phyloP scores from a whole-genome alignment of 2,888 invertebrate genomes.

The Standfussiana lucernea region DNA sequence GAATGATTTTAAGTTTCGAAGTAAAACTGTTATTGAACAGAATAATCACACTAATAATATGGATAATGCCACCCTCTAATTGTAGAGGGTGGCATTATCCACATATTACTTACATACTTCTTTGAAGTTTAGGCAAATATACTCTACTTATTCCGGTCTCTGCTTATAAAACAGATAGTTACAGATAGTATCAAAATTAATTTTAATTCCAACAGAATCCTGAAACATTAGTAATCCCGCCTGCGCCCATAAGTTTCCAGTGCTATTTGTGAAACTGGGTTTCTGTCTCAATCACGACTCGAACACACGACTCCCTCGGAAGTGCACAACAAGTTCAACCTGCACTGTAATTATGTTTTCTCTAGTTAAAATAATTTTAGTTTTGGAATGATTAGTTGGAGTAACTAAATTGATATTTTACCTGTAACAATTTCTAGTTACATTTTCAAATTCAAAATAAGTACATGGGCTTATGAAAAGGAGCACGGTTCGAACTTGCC shows the following conservation, averaged over 20 bases:
- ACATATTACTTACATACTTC: no score
- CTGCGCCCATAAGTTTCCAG: not conserved
- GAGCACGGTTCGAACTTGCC: not conserved
- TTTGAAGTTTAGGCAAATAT: no score
- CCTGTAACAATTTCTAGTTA: not conserved
- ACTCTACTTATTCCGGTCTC: no score
- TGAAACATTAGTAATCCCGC: slow-evolving; percentile 16
- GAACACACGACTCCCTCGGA: slow-evolving; percentile 35
- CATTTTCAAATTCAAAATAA: not conserved
- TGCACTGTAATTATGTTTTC: slow-evolving; percentile 20
- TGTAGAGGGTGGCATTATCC: no score
- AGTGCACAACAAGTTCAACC: slow-evolving; percentile 5
- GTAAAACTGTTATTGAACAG: no score
- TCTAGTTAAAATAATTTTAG: slow-evolving; percentile 5
- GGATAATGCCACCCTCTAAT: no score
- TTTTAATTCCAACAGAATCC: not conserved
- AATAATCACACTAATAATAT: no score
- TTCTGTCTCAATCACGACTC: slow-evolving; percentile 39
- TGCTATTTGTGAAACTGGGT: slow-evolving; percentile 9
- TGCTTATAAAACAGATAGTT: no score
- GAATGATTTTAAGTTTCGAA: no score
- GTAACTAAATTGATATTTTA: not conserved
- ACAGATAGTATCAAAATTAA: no score
- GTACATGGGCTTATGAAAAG: not conserved
- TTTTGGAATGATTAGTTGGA: not conserved